Base-by-base conservation (phyloP, 64 coral and sea anemone genomes). In the Montipora foliosa region DNA sequence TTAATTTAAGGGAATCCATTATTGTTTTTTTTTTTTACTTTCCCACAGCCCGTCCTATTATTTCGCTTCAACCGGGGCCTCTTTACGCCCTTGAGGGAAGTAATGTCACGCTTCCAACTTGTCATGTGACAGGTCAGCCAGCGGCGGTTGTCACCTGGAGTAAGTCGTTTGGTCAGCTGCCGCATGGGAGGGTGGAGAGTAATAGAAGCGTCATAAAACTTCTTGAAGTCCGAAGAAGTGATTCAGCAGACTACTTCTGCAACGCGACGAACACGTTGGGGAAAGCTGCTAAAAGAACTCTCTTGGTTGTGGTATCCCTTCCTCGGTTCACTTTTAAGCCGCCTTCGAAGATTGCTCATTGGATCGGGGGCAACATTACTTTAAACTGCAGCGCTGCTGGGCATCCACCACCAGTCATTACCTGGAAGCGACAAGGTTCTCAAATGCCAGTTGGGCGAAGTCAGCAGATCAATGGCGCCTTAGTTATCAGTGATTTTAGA, bases 111-210 rank as follows among this genome's bases (percentile, higher is more conserved):
- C 78, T 94, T 6, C 87, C 74, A 58, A 44, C 10, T n/a, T 94
- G 92, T 89, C 60, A 94, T 66, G 92, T 94, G 84, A 88, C 75
- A 11, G 92, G 92, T 22, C 47, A 93, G 46, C 91, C 91, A 17
- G 52, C 17, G 5, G 82, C 91, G 16, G 58, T 66, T 0, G 22
- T 94, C 14, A 88, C 84, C 1, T 94, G 92, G 92, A 81, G 79
- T 4, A 96, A 89, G 67, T 77, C 81, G 44, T 67, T 93, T 15
- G 95, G 92, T 72, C 81, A 64, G 44, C 74, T 96, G 21, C 76
- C 95, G 1, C 48, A 96, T 8, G 90, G 71, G 14, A 78, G 90
- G 5, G 82, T 79, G 8, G 52, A 83, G 5, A 62, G 69, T 10
- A 75, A 24, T 15, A 70, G 77, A 14, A 51, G 22, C 8, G 49